Base-by-base conservation (phyloP, 2,797 vertebrate species). In the Parauchenoglanis punctatus region DNA sequence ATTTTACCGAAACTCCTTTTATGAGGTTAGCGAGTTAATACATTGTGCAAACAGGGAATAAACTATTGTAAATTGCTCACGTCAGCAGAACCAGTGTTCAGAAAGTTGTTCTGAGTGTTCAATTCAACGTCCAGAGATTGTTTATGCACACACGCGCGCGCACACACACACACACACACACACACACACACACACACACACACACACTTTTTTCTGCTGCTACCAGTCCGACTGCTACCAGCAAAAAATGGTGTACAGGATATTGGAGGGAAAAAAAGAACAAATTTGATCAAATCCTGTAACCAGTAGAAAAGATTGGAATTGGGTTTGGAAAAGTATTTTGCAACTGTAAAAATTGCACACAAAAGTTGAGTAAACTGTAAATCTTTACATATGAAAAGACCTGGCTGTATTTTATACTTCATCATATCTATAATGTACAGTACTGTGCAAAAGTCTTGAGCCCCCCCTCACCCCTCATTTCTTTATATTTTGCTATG, bases 61-160 rank as follows among this genome's bases (percentile, higher is more conserved):
- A 44, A 10, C 2, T 2, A 18, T 44, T 61, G 40, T 65, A 23
- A 18, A 8, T 28, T 54, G 31, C 20, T 10, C 23, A 61, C 1
- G 7, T 59, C 59, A 18, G 18, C 11, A 59, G 54, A 44, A 44
- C 13, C 77, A 59, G 35, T 76, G 46, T 76, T 77, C 76, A 84
- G 83, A 90, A 76, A 54, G 85, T 73, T 89, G 58, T 87, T 85
- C 86, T 5, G 4, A 77, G 87, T 88, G 20, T 88, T 83, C 67
- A 87, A 65, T 77, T 63, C 84, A 70, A 72, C 90, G 67, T 65
- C 75, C 28, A 52, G 20, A 25, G 87, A 84, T 65, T 88, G 65
- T 88, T 90, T 87, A 88, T n/a, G 40, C 35, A 35, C 67, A 31
- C 65, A 68, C 28, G 67, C 73, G n/a, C 35, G 46, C 63, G 40